A percentile compares a stretch with the other conserved stretches of the same genome.
These are phyloP conservation scores for Pollachius pollachius DNA, from an alignment of 2,113 vertebrate genomes.

Conservation along the genomic window DNA sequence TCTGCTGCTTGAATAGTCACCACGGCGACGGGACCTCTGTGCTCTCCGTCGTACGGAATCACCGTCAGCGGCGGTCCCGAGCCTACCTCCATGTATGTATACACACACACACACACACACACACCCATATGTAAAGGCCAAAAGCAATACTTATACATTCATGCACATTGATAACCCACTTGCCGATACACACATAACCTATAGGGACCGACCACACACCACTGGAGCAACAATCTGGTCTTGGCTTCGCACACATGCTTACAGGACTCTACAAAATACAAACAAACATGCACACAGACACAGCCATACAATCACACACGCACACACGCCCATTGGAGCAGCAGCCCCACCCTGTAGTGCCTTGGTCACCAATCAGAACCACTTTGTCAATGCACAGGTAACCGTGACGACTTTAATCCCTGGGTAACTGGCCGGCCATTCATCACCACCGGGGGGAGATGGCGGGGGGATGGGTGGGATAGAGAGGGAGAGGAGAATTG, in stretches of 20 bases:
- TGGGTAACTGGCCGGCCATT: slow-evolving; percentile 68
- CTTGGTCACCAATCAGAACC: slow-evolving; percentile 70
- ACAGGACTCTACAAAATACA: slow-evolving; percentile 15
- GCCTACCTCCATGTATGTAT: slow-evolving; percentile 20
- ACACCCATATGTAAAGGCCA: slow-evolving; percentile 21
- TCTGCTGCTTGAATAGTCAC: slow-evolving; percentile 65
- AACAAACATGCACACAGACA: slow-evolving; percentile 5
- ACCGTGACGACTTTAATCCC: slow-evolving; percentile 74
- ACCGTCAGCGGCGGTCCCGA: slow-evolving; percentile 37
- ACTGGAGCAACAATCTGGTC: slow-evolving; percentile 13
- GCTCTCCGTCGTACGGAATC: slow-evolving; percentile 66
- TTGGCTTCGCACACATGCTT: slow-evolving; percentile 25
- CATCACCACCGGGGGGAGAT: slow-evolving; percentile 59
- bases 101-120: slow-evolving; percentile 26
- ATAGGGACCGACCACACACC: background rate
- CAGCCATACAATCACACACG: slow-evolving; percentile 1
- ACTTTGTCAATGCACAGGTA: slow-evolving; percentile 75
- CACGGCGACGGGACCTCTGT: slow-evolving; percentile 63
- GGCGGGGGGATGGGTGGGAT: slow-evolving; percentile 21
- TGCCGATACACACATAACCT: slow-evolving; percentile 15
- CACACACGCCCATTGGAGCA: slow-evolving; percentile 40
- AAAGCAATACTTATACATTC: slow-evolving; percentile 29
- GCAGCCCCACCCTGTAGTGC: slow-evolving; percentile 44
- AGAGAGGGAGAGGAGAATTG: slow-evolving; percentile 20
- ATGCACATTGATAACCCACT: slow-evolving; percentile 32